Conservation (phyloP, 2,113 vertebrate species). For the Myotis yumanensis region DNA sequence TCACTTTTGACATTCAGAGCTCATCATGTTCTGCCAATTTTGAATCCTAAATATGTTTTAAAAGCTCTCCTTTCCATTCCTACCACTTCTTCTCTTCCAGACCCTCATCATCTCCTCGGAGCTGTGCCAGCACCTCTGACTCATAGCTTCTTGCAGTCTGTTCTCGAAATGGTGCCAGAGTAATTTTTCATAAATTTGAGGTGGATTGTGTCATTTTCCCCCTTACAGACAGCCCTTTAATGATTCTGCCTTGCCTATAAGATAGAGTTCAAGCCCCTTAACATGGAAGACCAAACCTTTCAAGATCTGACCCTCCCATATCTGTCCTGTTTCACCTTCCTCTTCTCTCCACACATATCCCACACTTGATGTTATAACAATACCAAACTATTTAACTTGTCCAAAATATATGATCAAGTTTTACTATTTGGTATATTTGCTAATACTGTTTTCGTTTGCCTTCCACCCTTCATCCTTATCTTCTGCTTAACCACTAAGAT, state of each 20-base stretch:
- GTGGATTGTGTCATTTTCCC: slow-evolving; percentile 1
- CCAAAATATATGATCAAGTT: background rate
- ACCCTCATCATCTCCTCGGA: background rate
- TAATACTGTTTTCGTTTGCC: background rate
- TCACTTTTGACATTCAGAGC: background rate
- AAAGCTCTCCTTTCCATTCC: background rate
- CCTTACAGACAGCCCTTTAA: background rate
- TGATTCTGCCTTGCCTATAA: background rate
- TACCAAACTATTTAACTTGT: background rate
- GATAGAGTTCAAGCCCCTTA: background rate
- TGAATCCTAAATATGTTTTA: slow-evolving; percentile 24
- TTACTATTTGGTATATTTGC: background rate
- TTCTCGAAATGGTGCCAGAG: background rate
- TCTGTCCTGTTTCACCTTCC: background rate
- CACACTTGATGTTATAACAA: background rate
- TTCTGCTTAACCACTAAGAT: background rate
- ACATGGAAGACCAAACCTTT: background rate
- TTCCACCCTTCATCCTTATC: background rate
- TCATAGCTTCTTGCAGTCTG: slow-evolving; percentile 5
- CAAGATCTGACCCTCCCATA: background rate
- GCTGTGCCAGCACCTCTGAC: background rate
- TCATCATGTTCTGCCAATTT: background rate
- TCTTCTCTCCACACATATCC: background rate
- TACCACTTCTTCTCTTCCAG: background rate
- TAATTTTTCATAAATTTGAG: slow-evolving; percentile 31